Percentiles rank a stretch among this genome's conserved stretches.
These are phyloP conservation scores for Scelioninae gen. 1 DNA, from an alignment of 2,888 invertebrate genomes.

Conservation along the genomic window DNA sequence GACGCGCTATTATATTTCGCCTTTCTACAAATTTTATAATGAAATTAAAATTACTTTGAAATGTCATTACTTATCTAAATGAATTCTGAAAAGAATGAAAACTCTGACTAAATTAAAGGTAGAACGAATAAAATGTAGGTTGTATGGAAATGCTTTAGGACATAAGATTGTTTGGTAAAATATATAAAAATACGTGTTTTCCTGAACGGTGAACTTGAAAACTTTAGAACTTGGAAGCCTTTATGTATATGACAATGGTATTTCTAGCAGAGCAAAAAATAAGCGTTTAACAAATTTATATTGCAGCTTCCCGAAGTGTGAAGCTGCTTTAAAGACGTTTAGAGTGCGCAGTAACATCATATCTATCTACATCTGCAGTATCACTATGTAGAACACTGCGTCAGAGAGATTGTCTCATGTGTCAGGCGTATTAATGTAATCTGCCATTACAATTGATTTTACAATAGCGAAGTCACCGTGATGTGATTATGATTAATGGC, in stretches of 20 bases:
- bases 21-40: too few relatives aligned
- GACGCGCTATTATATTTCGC: too few relatives aligned
- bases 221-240: background rate
- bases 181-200: background rate
- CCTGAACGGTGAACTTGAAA: background rate
- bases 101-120: background rate
- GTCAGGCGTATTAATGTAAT: conserved; percentile 2
- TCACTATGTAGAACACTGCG: too few relatives aligned
- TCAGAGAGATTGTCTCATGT: conserved; percentile 33
- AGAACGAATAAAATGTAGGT: conserved; percentile 3
- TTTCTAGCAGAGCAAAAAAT: background rate
- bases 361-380: conserved; percentile 36
- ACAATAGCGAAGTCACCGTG: conserved; percentile 3
- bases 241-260: background rate
- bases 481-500: conserved; percentile 31
- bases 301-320: conserved; percentile 15
- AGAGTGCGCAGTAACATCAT: conserved; percentile 44
- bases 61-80: too few relatives aligned
- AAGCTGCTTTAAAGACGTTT: conserved; percentile 29
- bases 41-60: too few relatives aligned
- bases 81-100: too few relatives aligned
- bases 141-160: background rate
- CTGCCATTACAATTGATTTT: conserved; percentile 36
- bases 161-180: background rate
- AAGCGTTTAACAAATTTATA: conserved; percentile 20